These are phyloP conservation scores for Alligator sinensis DNA, from an alignment of 2,113 vertebrate species.

Conservation along the genomic window DNA sequence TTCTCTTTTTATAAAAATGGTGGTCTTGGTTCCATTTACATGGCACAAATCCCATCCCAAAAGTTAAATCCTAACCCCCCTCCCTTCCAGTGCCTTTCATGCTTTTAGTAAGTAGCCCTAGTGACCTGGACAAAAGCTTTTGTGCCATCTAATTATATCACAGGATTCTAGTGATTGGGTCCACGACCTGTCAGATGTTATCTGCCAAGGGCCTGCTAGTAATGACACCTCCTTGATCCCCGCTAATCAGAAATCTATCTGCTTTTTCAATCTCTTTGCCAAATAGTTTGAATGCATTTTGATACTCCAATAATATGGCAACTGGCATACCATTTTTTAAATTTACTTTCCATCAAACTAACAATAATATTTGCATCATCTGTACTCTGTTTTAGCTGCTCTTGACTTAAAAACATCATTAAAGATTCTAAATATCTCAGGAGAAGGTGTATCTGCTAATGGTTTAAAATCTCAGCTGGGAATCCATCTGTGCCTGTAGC, in stretches of 20 bases:
- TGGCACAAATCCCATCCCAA: neutral
- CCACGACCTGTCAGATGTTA: conserved; percentile 33
- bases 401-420: conserved; percentile 38
- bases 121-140: conserved; percentile 26
- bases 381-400: conserved; percentile 46
- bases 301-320: neutral
- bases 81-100: neutral
- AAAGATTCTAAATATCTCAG: conserved; percentile 30
- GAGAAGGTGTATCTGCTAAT: conserved; percentile 6
- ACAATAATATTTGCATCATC: conserved; percentile 25
- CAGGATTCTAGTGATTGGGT: conserved; percentile 15
- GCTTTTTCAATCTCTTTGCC: conserved; percentile 36
- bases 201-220: neutral
- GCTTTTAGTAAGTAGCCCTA: neutral
- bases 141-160: conserved; percentile 2
- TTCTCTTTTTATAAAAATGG: neutral
- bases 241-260: neutral
- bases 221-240: conserved; percentile 37
- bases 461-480: conserved; percentile 14
- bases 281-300: conserved; percentile 36
- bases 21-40: neutral
- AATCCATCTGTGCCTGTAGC: conserved; percentile 1
- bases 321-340: neutral
- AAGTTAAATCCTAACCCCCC: neutral
- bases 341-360: conserved; percentile 45